Evolutionary conservation across 1,140 invertebrate genomes (phyloP).

Genomic region (Pogonus chalceus): DNA sequence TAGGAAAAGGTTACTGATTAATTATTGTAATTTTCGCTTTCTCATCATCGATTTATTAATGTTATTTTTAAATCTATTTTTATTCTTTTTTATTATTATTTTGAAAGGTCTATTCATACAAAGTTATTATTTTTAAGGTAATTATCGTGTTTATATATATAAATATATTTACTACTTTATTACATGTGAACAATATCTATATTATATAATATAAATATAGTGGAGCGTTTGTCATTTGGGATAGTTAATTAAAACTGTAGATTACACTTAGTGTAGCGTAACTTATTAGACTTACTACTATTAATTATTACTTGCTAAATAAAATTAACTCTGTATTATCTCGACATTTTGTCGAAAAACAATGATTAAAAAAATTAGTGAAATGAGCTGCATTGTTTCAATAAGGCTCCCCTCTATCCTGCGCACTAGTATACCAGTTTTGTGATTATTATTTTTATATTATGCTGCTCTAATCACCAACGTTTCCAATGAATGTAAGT

Average conservation of each 20-base stretch:
- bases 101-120: too few relatives aligned
- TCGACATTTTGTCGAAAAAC: slow-evolving; percentile 6
- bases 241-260: slow-evolving; percentile 5
- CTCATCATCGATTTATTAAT: background rate
- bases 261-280: slow-evolving; percentile 1
- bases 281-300: slow-evolving; percentile 3
- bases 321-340: slow-evolving; percentile 6
- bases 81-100: background rate
- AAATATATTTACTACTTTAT: background rate
- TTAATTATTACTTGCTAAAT: slow-evolving; percentile 12
- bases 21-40: background rate
- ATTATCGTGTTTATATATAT: background rate
- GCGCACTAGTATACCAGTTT: background rate
- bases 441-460: too few relatives aligned
- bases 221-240: slow-evolving; percentile 5
- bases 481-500: too few relatives aligned
- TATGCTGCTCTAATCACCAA: too few relatives aligned
- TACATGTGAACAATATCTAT: background rate
- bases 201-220: slow-evolving; percentile 4
- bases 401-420: background rate
- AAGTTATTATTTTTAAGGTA: background rate
- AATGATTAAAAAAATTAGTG: slow-evolving; percentile 6
- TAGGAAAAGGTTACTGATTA: too few relatives aligned
- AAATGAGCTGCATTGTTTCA: background rate
- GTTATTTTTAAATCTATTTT: too few relatives aligned